Evolutionary conservation across 2,888 invertebrate species (phyloP), one percentile per base, ranked within the genome.

Genomic region (Piscicola geometra): DNA sequence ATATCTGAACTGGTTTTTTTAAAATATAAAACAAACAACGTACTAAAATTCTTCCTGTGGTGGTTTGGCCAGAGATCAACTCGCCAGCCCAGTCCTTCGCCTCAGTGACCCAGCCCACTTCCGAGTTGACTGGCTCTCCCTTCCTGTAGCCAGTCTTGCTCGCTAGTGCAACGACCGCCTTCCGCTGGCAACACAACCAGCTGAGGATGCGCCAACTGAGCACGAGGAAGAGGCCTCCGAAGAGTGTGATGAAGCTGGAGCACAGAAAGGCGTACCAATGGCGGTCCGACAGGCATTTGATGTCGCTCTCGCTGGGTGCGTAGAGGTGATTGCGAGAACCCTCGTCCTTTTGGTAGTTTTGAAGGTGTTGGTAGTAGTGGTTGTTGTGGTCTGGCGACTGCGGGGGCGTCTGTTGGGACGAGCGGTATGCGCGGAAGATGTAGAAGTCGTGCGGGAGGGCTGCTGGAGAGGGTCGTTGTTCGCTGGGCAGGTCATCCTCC

Each of bases 1-100:
- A n/a, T n/a, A n/a, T n/a, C n/a, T n/a, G n/a, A n/a, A n/a, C n/a
- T n/a, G n/a, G n/a, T n/a, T n/a, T n/a, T n/a, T n/a, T n/a, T n/a
- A n/a, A n/a, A n/a, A n/a, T n/a, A n/a, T n/a, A n/a, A n/a, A n/a
- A n/a, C n/a, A n/a, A n/a, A n/a, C n/a, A 9, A 80, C 83, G 81
- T 79, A 85, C 85, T 81, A 85, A 77, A 52, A 85, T 85, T 76
- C 99, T 90, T 86, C 99, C 99, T 84, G 98, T 99, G 87, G 97
- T 96, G 85, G 97, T 97, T 89, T 99, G 99, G 86, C 99, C 99
- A 85, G 98, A 98, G 88, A 99, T 99, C 86, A 99, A 92, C 89
- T 99, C 98, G 86, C 98, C 98, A 86, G 98, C 98, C 98, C 98
- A 99, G 89, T 99, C 99, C 89, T 99, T 99, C 86, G 99, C 98